Evolutionary conservation across 2,888 invertebrate genomes (phyloP).

Genomic region (Caenorhabditis auriculariae): DNA sequence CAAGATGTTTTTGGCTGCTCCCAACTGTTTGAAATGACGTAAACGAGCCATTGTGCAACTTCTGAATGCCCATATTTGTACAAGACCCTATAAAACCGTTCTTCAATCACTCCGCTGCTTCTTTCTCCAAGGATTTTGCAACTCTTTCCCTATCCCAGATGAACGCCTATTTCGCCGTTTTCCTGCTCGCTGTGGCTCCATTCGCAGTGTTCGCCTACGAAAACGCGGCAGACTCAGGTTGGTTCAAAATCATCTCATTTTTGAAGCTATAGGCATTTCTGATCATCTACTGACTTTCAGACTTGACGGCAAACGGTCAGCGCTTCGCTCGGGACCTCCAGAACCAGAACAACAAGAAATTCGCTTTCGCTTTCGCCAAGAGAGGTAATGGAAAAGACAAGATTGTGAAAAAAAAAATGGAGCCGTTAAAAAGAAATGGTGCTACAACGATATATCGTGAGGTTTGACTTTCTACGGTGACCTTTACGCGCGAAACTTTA

Average conservation of each 20-base stretch:
- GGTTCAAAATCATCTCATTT: background rate
- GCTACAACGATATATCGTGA: background rate
- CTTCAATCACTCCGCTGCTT: no score
- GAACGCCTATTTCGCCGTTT: no score
- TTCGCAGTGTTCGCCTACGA: background rate
- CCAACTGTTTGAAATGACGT: no score
- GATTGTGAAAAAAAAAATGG: background rate
- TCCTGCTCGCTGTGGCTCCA: background rate
- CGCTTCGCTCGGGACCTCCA: constrained; percentile 27
- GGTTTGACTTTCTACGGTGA: no score
- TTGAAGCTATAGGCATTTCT: background rate
- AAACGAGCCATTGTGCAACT: no score
- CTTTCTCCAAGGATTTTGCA: no score
- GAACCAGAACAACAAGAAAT: constrained; percentile 24
- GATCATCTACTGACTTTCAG: background rate
- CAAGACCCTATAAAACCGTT: no score
- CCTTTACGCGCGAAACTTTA: no score
- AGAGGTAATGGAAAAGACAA: constrained; percentile 8
- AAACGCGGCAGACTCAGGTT: background rate
- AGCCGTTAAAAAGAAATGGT: background rate
- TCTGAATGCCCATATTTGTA: no score
- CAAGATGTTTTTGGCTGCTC: no score
- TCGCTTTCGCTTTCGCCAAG: constrained; percentile 33
- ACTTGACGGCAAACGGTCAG: constrained; percentile 3
- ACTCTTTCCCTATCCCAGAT: no score